phyloP scores from a whole-genome alignment of 2,113 vertebrate genomes.

The Saccopteryx bilineata region DNA sequence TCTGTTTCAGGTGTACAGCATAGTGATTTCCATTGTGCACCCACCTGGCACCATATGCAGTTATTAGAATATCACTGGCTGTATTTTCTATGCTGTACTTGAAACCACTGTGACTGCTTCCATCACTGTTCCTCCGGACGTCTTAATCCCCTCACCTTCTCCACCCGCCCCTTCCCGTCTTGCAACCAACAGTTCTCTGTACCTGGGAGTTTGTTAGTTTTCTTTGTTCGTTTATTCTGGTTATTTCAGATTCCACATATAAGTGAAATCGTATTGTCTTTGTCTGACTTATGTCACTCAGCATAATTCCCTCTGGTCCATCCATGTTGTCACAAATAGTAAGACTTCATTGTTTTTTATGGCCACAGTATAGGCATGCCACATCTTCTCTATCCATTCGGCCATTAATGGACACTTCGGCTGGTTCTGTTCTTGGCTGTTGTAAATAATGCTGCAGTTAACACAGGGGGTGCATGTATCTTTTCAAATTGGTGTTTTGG shows the following conservation, averaged over 20 bases:
- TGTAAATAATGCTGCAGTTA: not conserved
- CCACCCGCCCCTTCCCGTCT: not conserved
- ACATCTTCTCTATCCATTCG: not conserved
- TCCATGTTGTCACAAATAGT: not conserved
- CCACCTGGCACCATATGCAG: not conserved
- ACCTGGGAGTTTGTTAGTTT: not conserved
- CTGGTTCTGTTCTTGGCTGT: not conserved
- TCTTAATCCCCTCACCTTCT: not conserved
- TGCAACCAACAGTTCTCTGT: not conserved
- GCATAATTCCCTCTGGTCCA: not conserved
- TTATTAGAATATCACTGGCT: not conserved
- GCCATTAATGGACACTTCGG: not conserved
- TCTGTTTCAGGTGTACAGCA: not conserved
- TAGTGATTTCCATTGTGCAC: not conserved
- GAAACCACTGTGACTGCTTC: not conserved
- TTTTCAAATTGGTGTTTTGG: not conserved
- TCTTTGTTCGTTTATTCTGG: not conserved
- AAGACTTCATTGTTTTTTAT: not conserved
- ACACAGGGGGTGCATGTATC: not conserved
- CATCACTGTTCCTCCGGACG: not conserved
- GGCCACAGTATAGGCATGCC: not conserved
- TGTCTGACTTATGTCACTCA: not conserved
- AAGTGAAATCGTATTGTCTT: not conserved
- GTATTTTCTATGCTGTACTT: not conserved
- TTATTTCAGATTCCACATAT: not conserved